These are phyloP conservation scores for Vulpes vulpes DNA, from an alignment of 2,113 vertebrate genomes.

Conservation along the genomic window DNA sequence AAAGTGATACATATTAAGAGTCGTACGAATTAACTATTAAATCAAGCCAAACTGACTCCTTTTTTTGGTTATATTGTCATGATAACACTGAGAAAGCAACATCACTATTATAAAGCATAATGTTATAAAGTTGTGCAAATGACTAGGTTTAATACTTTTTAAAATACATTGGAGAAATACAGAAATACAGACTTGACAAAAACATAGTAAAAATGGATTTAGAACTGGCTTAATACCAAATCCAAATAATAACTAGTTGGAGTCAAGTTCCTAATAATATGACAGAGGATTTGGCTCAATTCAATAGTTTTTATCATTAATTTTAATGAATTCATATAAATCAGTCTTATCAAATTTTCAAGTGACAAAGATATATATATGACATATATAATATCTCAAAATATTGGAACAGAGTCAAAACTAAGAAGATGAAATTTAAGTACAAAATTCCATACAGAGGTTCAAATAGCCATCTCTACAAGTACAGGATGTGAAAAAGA, in stretches of 20 bases:
- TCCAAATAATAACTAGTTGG: neutral
- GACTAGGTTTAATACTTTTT: neutral
- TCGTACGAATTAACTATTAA: constrained; percentile 3
- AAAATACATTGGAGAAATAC: neutral
- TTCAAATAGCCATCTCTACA: neutral
- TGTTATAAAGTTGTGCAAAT: neutral
- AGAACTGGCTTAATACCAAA: constrained; percentile 38
- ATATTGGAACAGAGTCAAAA: constrained; percentile 22
- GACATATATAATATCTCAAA: neutral
- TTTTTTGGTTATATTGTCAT: neutral
- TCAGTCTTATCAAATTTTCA: constrained; percentile 25
- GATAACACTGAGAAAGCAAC: neutral
- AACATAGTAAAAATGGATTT: constrained; percentile 27
- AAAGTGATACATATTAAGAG: neutral
- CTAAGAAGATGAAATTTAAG: constrained; percentile 25
- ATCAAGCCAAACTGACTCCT: constrained; percentile 18
- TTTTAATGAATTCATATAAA: constrained; percentile 29
- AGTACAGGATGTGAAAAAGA: neutral
- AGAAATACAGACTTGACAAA: neutral
- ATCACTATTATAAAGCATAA: neutral
- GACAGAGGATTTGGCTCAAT: neutral
- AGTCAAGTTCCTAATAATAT: constrained; percentile 48
- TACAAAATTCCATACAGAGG: neutral
- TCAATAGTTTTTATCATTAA: constrained; percentile 36
- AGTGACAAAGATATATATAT: neutral